These are phyloP conservation scores for Eristalis tenax DNA, from an alignment of 2,888 invertebrate species.

Conservation along the genomic window DNA sequence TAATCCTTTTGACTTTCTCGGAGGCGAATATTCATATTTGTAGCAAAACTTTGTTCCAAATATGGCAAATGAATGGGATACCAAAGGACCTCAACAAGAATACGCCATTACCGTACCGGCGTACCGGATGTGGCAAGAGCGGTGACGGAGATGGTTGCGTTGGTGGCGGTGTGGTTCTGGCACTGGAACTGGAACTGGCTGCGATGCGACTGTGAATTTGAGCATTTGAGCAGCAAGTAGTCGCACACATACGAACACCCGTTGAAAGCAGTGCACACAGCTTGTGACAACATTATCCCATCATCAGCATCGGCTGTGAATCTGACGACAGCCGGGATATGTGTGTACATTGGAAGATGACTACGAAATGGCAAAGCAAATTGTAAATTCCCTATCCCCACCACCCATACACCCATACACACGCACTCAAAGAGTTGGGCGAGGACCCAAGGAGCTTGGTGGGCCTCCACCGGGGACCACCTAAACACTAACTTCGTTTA, in stretches of 20 bases:
- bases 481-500: conserved; percentile 53
- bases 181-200: neutral
- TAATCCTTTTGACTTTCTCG: conserved; percentile 39
- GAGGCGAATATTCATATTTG: conserved; percentile 33
- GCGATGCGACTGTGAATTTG: neutral
- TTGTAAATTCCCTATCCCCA: conserved; percentile 47
- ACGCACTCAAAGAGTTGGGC: conserved; percentile 24
- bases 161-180: neutral
- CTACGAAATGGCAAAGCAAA: conserved; percentile 50
- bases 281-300: conserved; percentile 49
- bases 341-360: conserved; percentile 26
- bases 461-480: conserved; percentile 36
- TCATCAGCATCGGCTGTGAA: conserved; percentile 44
- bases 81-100: conserved; percentile 25
- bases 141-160: neutral
- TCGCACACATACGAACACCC: conserved; percentile 11
- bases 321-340: conserved; percentile 37
- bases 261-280: conserved; percentile 5
- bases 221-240: neutral
- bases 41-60: conserved; percentile 20
- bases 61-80: neutral
- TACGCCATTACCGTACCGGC: conserved; percentile 49
- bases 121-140: conserved; percentile 39
- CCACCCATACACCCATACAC: neutral
- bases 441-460: conserved; percentile 7